phyloP scores from a whole-genome alignment of 2,113 vertebrate species.

The Anas platyrhynchos region DNA sequence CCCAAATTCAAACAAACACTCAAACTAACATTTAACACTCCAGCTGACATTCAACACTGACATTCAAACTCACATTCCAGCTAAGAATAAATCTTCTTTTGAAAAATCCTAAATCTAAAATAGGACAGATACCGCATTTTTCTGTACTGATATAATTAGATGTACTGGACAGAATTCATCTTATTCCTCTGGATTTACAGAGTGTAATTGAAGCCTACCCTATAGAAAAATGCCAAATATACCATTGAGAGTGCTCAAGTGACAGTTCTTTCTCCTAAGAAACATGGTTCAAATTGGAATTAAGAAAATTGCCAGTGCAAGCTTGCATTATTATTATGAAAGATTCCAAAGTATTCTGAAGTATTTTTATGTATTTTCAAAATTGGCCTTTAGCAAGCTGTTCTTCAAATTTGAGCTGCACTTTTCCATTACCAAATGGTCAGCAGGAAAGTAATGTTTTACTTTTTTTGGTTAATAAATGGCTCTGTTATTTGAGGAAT shows the following conservation, averaged over 20 bases:
- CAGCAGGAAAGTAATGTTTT: background rate
- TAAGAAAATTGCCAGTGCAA: background rate
- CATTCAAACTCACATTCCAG: background rate
- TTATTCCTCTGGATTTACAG: background rate
- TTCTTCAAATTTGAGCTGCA: background rate
- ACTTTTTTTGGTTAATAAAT: background rate
- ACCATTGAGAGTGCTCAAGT: background rate
- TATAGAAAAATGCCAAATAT: background rate
- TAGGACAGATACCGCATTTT: background rate
- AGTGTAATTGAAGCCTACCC: background rate
- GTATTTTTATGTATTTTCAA: background rate
- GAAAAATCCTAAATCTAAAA: background rate
- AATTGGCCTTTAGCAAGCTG: background rate
- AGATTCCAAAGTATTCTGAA: background rate
- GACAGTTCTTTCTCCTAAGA: background rate
- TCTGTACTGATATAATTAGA: background rate
- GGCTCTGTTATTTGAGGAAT: background rate
- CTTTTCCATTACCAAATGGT: background rate
- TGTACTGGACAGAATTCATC: background rate
- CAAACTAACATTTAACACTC: background rate
- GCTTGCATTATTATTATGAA: background rate
- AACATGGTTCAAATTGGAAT: background rate
- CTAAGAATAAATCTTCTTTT: constrained; percentile 4
- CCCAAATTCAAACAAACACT: constrained; percentile 28
- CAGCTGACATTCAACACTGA: background rate